Evolutionary conservation across 1,140 invertebrate species (phyloP).

Genomic region (Bombyx mandarina): DNA sequence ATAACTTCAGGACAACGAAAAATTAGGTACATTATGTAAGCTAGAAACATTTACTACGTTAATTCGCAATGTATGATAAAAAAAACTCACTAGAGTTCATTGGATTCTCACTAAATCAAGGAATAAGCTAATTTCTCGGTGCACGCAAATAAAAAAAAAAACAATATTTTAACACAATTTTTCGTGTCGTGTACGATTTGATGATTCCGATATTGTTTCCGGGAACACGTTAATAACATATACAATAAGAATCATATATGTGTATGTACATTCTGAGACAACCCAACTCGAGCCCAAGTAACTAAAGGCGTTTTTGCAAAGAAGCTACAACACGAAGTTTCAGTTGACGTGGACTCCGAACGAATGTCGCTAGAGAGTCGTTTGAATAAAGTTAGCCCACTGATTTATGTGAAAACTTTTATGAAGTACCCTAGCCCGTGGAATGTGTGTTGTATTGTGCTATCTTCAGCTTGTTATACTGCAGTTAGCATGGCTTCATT

Average conservation of each 20-base stretch:
- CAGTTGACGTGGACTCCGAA: conserved; percentile 51
- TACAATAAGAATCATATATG: conserved; percentile 7
- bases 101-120: too few relatives aligned
- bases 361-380: conserved; percentile 62
- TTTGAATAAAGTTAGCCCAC: conserved; percentile 63
- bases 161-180: too few relatives aligned
- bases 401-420: conserved; percentile 64
- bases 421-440: conserved; percentile 23
- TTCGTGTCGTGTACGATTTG: too few relatives aligned
- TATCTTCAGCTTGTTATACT: conserved; percentile 38
- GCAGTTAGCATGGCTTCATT: conserved; percentile 24
- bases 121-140: too few relatives aligned
- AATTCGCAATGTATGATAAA: too few relatives aligned
- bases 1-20: too few relatives aligned
- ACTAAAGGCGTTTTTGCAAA: conserved; percentile 37
- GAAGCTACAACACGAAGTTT: conserved; percentile 42
- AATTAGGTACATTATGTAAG: too few relatives aligned
- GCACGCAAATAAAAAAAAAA: too few relatives aligned
- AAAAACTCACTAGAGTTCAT: too few relatives aligned
- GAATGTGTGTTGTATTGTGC: conserved; percentile 42
- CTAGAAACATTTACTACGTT: too few relatives aligned
- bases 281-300: conserved; percentile 21
- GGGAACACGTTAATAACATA: too few relatives aligned
- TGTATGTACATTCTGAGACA: conserved; percentile 23
- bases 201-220: too few relatives aligned